Evolutionary conservation across 2,797 vertebrate genomes (phyloP), one percentile per base, ranked within the genome.

Genomic region (Dermochelys coriacea): DNA sequence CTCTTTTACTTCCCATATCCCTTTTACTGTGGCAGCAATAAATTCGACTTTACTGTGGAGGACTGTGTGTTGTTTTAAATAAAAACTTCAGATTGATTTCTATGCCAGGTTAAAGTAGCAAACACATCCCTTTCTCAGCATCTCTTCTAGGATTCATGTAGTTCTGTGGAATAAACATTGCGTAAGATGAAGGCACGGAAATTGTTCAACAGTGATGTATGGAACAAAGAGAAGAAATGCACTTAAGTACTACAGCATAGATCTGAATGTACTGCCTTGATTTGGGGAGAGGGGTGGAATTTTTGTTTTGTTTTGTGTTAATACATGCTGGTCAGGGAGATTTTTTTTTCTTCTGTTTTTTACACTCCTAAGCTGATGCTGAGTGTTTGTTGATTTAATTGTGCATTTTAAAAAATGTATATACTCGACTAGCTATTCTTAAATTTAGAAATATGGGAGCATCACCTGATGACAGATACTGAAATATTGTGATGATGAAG

Each of bases 81-180:
- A 1, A 91, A 89, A 64, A n/a, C 52, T 82, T 75, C 85, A 55
- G 64, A 12, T 47, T 37, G 27, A 29, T 90, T 90, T 88, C 59
- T 45, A 83, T 45, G 82, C 82, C 34, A 71, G 34, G 49, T 71
- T 81, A 21, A 23, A 41, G 45, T 78, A 80, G 57, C 47, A 84
- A 50, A 51, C 34, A 0, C 0, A 0, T 4, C 31, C n/a, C 29
- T 16, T 54, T 81, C 49, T 3, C 3, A 3, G 8, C 61, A 83
- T 3, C 25, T 71, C 21, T 77, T 0, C 61, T 41, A 2, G 47
- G 50, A 10, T 64, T 47, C 47, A 1, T 19, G 34, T 6, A 9
- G 5, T 59, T 41, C 15, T 45, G 14, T n/a, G 80, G 59, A 50
- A 29, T 80, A n/a, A 50, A 41, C 0, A 0, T 61, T 71, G 77